Evolutionary conservation across 1,140 invertebrate species (phyloP).

Genomic region (Psix sp.): DNA sequence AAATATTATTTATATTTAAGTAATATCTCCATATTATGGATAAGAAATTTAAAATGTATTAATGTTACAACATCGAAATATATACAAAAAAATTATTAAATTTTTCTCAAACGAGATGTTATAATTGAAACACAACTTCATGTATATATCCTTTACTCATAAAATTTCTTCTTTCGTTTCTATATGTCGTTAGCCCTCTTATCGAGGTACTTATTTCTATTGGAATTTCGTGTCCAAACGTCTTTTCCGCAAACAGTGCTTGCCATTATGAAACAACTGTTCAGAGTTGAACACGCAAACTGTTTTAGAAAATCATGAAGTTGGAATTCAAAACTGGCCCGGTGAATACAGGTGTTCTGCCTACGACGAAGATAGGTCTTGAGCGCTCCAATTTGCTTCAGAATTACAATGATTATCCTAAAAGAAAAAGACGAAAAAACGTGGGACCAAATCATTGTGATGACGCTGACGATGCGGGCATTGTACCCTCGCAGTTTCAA

Average conservation of each 20-base stretch:
- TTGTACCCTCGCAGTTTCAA: slow-evolving; percentile 43
- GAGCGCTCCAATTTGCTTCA: slow-evolving; percentile 42
- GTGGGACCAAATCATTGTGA: slow-evolving; percentile 44
- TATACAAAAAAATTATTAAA: too few species aligned
- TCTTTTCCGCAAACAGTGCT: slow-evolving; percentile 8
- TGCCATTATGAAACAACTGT: slow-evolving; percentile 43
- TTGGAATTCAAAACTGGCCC: slow-evolving; percentile 7
- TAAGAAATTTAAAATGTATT: too few species aligned
- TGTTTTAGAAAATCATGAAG: slow-evolving; percentile 25
- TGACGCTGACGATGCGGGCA: slow-evolving; percentile 17
- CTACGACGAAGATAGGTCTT: slow-evolving; percentile 15
- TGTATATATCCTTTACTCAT: too few species aligned
- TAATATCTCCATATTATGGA: too few species aligned
- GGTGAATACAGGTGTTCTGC: slow-evolving; percentile 26
- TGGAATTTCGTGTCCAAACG: slow-evolving; percentile 23
- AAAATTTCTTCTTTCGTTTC: not conserved
- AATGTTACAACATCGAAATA: too few species aligned
- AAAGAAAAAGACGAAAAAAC: slow-evolving; percentile 16
- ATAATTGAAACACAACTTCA: too few species aligned
- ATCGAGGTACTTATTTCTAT: slow-evolving; percentile 23
- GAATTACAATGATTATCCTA: slow-evolving; percentile 54
- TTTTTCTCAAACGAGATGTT: too few species aligned
- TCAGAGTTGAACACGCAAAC: slow-evolving; percentile 33
- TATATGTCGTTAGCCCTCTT: slow-evolving; percentile 25
- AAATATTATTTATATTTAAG: too few species aligned